Percentiles rank a stretch among this genome's conserved stretches.
Conservation (phyloP, 37 sponge, comb jelly and placozoan genomes). For the Mnemiopsis leidyi region DNA sequence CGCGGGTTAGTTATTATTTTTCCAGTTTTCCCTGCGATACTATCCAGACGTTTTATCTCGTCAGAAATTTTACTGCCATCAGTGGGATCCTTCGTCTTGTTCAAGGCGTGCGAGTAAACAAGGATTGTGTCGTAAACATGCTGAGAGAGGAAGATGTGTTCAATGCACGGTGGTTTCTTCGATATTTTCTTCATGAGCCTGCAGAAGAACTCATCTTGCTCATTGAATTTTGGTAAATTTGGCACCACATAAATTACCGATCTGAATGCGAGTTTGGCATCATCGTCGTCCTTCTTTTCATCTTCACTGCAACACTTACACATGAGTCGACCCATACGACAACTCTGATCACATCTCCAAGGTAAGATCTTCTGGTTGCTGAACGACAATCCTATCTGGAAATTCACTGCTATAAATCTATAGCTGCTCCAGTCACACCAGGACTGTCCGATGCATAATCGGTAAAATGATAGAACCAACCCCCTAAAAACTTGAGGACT, state of each 20-base stretch:
- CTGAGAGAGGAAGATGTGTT: neutral
- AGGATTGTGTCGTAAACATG: conserved; percentile 50
- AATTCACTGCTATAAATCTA: conserved; percentile 20
- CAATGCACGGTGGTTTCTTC: conserved; percentile 11
- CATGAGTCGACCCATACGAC: neutral
- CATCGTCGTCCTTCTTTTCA: neutral
- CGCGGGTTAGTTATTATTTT: neutral
- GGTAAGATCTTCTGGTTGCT: conserved; percentile 46
- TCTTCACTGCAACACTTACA: conserved; percentile 44
- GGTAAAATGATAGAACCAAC: neutral
- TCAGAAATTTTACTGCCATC: conserved; percentile 25
- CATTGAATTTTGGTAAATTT: neutral
- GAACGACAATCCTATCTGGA: neutral
- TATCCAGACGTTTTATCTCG: conserved; percentile 19
- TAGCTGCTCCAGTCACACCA: conserved; percentile 1
- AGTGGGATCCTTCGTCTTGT: conserved; percentile 59
- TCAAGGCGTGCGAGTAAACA: conserved; percentile 27
- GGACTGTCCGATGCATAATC: neutral
- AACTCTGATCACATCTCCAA: conserved; percentile 59
- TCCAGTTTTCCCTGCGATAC: conserved; percentile 12
- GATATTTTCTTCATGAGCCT: neutral
- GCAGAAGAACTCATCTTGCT: conserved; percentile 2
- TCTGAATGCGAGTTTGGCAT: conserved; percentile 44
- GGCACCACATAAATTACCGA: conserved; percentile 24
- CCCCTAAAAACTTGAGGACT: neutral